Evolutionary conservation across 2,113 vertebrate genomes (phyloP), one percentile per base, ranked within the genome.

Genomic region (Amphilophus citrinellus): DNA sequence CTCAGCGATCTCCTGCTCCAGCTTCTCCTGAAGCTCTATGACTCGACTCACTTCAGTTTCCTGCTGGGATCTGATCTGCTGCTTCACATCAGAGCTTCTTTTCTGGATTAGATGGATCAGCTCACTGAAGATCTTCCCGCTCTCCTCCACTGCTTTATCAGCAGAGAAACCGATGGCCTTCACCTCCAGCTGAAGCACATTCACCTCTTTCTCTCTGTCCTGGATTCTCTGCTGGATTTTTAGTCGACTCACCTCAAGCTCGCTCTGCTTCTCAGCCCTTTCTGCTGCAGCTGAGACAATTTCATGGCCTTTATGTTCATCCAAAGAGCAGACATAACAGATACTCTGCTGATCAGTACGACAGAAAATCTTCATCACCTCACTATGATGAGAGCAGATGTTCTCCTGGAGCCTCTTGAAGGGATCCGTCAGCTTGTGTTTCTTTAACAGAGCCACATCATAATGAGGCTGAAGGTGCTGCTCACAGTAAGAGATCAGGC

Each of bases 311-410:
- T 73, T 73, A 32, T 73, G 66, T 53, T 73, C 47, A 32, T 73
- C 66, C 27, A 73, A 32, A 73, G 66, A 73, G 66, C 66, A 73
- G 27, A 73, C 44, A 73, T 73, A 73, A 73, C 66, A 73, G 2
- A 73, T 53, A 73, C 44, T 73, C 66, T 73, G 66, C 66, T 73
- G 66, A 73, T 73, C 66, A 53, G 66, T 73, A 32, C 44, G 47
- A 15, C 66, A 73, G 47, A 73, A 73, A 73, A 73, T 8, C 20
- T 73, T 73, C 66, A 73, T 73, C 44, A 73, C 66, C 66, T 73
- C 66, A 73, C 10, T 73, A 18, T 73, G 66, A 53, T 0, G 6
- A 53, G 24, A 53, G 47, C 66, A 73, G 47, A 73, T 73, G 47
- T 73, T 73, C 66, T 73, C 66, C 47, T 73, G 66, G 3, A 73